Conservation (phyloP, 1,140 invertebrate species). For the Panulirus ornatus region DNA sequence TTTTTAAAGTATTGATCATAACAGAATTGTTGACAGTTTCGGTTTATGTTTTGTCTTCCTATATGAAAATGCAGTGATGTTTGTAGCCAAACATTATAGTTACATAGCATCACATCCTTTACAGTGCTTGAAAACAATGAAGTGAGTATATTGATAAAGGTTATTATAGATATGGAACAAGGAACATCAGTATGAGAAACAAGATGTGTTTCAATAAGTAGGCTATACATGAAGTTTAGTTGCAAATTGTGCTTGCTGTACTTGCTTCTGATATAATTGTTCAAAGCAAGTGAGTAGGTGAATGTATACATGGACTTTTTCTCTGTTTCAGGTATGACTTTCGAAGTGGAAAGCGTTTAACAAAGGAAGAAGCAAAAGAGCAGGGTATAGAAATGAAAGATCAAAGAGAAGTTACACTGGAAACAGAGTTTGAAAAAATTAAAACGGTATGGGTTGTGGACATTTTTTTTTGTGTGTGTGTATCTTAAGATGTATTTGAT, state of each 20-base stretch:
- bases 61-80: too few relatives aligned
- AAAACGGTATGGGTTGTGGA: conserved; percentile 1
- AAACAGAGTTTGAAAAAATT: conserved; percentile 44
- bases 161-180: neutral
- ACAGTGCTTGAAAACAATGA: too few relatives aligned
- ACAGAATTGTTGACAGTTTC: too few relatives aligned
- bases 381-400: conserved; percentile 57
- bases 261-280: neutral
- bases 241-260: too few relatives aligned
- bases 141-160: neutral
- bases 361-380: conserved; percentile 55
- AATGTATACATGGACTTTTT: neutral
- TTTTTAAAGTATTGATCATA: too few relatives aligned
- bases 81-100: too few relatives aligned
- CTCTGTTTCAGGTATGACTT: conserved; percentile 52
- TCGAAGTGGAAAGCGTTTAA: conserved; percentile 25
- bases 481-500: neutral
- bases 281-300: neutral
- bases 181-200: neutral
- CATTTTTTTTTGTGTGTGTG: neutral
- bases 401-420: conserved; percentile 40
- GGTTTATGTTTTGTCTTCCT: too few relatives aligned
- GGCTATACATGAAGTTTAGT: neutral
- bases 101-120: too few relatives aligned
- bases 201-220: neutral